Evolutionary conservation across 1,140 invertebrate genomes (phyloP), one percentile per base, ranked within the genome.

Genomic region (Trissolcus basalis): DNA sequence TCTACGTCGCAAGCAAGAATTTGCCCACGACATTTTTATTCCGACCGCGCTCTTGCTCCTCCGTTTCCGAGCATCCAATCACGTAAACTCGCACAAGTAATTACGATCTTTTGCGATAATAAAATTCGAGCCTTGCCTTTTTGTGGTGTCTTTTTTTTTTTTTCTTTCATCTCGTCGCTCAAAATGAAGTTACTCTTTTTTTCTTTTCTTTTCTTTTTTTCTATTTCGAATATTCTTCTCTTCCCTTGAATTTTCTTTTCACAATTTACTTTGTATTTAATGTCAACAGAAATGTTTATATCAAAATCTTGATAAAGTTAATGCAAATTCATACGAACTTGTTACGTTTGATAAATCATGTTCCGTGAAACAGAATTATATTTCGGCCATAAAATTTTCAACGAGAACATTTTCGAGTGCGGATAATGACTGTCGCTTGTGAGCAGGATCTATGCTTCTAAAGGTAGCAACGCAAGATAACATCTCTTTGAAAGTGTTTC

Each of bases 11-110:
- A 11, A 14, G 10, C 10, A 27, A 45, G 53, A 48, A 56, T 43
- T 67, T 43, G 35, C 56, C 36, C 44, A 13, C 35, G 39, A 51
- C 48, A 45, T 68, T 59, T 59, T 68, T 53, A 53, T 68, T 68
- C 47, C 33, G n/a, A 7, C 12, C 51, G 12, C 35, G 35, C 47
- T 7, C 43, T 13, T 8, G 12, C 43, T n/a, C n/a, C 43, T 44
- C 12, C 13, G 43, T 44, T 44, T 44, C 11, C 43, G 43, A 44
- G 43, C 43, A 14, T 14, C 43, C 43, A 44, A 44, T 44, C 43
- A 44, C 43, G 43, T 44, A 13, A 48, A 15, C 16, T 48, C 19
- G 45, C 15, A 19, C 15, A 27, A 48, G 45, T 48, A 48, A 16
- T 27, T 48, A n/a, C 45, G 6, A 48, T 48, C n/a, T 13, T 44